Evolutionary conservation across 64 coral and sea anemone genomes (phyloP), one percentile per base, ranked within the genome.

Genomic region (Catalaphyllia jardinei): DNA sequence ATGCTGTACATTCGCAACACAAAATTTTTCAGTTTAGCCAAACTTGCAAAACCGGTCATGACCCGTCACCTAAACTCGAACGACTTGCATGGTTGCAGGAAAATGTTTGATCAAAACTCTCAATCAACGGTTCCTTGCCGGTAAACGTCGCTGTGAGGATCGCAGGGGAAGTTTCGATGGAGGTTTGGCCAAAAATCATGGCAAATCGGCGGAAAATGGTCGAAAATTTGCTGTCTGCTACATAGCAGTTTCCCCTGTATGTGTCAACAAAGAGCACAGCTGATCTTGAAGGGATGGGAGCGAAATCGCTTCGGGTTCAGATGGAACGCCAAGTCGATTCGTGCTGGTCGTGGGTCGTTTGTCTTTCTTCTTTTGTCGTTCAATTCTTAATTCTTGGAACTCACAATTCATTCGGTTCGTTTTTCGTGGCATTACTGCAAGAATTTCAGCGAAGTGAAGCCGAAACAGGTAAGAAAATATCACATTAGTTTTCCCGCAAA

Each of bases 311-410:
- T 67, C 65, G 38, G 60, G 63, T 89, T 67, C 79, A 83, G 88
- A 22, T 85, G 31, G 82, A 77, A 42, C 87, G 78, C 12, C 55
- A 38, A 17, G 71, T 89, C 3, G 92, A 97, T 24, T 93, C 95
- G 63, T 69, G 39, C 59, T 97, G 92, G 92, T 97, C 95, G 59
- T 97, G 95, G 95, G 46, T 81, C 3, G 92, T 97, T 4, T 97
- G 95, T 24, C 67, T 93, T 88, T 88, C 95, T 8, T 97, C 95
- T 4, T 97, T 97, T 57, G 30, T 93, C 29, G 28, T 93, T 17
- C 95, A 97, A 31, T 97, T 97, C 76, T 52, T 94, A 57, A 49
- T 93, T n/a, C 75, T 97, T n/a, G 95, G 95, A 31, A 86, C 90
- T 29, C 83, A 87, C 72, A 97, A 97, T 49, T 93, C 95, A 74